Percentiles rank a stretch among this genome's conserved stretches.
Conservation (phyloP, 1,140 invertebrate genomes). For the Trissolcus basalis region DNA sequence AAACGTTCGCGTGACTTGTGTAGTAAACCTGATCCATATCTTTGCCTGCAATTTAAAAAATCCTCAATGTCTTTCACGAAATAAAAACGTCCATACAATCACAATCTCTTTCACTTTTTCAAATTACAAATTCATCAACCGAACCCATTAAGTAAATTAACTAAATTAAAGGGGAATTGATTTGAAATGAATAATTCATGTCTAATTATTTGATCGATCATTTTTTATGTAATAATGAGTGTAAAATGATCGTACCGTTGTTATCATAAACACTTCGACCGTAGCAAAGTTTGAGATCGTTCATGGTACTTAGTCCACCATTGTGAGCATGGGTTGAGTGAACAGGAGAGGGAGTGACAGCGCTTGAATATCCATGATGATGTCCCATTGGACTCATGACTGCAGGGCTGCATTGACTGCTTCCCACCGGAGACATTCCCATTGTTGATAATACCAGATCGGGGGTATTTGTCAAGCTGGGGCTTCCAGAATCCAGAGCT, state of each 20-base stretch:
- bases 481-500: constrained; percentile 67
- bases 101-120: too few relatives aligned
- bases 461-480: constrained; percentile 68
- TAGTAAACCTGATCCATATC: constrained; percentile 73
- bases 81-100: too few relatives aligned
- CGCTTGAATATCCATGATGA: constrained; percentile 70
- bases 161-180: too few relatives aligned
- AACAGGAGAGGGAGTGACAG: constrained; percentile 70
- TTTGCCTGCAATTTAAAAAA: constrained; percentile 63
- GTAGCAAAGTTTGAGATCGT: constrained; percentile 71
- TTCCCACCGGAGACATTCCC: constrained; percentile 71
- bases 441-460: constrained; percentile 66
- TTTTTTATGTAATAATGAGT: too few relatives aligned
- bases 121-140: not conserved
- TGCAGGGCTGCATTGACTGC: constrained; percentile 70
- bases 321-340: constrained; percentile 68
- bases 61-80: not conserved
- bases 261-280: constrained; percentile 71
- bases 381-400: constrained; percentile 72
- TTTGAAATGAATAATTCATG: too few relatives aligned
- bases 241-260: constrained; percentile 45
- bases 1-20: constrained; percentile 69
- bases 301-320: constrained; percentile 70
- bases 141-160: not conserved
- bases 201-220: too few relatives aligned